These are phyloP conservation scores for Nothocercus julius DNA, from an alignment of 2,113 vertebrate genomes.

Conservation along the genomic window DNA sequence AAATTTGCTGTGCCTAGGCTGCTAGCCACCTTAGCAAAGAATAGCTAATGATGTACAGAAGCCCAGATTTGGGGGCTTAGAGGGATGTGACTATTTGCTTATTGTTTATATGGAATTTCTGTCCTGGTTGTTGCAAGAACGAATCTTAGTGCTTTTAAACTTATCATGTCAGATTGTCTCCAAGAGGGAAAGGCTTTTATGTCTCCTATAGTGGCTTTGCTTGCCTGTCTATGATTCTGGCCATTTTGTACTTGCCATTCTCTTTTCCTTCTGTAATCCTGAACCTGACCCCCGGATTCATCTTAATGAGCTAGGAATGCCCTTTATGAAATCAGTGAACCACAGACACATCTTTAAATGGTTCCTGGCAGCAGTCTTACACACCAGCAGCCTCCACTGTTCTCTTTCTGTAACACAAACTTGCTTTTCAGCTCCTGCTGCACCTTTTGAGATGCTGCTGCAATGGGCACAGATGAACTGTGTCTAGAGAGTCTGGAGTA, in stretches of 20 bases:
- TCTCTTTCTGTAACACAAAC: not conserved
- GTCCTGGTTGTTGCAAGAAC: not conserved
- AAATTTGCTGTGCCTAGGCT: not conserved
- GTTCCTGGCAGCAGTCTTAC: not conserved
- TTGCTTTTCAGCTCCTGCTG: not conserved
- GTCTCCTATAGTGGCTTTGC: not conserved
- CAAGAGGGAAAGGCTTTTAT: not conserved
- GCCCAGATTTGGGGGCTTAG: not conserved
- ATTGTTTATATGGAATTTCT: not conserved
- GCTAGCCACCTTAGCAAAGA: not conserved
- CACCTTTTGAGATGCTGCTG: not conserved
- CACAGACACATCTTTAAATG: not conserved
- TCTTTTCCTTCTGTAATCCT: not conserved
- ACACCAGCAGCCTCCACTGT: not conserved
- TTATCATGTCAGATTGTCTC: not conserved
- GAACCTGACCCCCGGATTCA: not conserved
- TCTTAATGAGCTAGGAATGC: not conserved
- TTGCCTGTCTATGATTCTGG: not conserved
- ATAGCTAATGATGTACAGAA: not conserved
- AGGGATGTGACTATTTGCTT: not conserved
- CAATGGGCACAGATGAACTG: not conserved
- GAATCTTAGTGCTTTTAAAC: not conserved
- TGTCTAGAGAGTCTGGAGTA: not conserved
- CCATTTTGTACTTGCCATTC: not conserved
- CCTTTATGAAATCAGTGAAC: not conserved